phyloP scores from a whole-genome alignment of 2,888 invertebrate species.

The Caenorhabditis japonica region DNA sequence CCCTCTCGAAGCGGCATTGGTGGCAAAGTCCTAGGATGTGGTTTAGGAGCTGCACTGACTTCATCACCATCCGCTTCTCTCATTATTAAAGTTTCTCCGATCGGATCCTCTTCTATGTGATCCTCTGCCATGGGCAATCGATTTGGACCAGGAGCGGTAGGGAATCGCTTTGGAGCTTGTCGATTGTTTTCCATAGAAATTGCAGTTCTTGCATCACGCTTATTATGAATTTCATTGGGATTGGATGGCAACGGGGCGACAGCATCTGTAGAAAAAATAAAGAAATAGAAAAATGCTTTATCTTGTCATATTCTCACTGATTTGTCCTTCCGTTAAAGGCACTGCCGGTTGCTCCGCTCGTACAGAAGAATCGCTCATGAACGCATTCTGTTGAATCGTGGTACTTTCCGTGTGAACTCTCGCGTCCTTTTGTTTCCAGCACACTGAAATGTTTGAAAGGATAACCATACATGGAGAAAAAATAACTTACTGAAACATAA shows the following conservation, averaged over 20 bases:
- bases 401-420: constrained; percentile 35
- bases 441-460: constrained; percentile 30
- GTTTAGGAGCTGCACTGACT: constrained; percentile 30
- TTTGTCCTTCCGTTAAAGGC: not conserved
- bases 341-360: constrained; percentile 1
- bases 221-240: not conserved
- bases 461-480: not conserved
- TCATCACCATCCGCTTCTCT: not conserved
- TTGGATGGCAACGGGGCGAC: not conserved
- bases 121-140: constrained; percentile 19
- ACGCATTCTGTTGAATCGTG: constrained; percentile 37
- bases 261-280: not conserved
- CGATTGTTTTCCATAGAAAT: constrained; percentile 24
- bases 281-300: not conserved
- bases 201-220: not conserved
- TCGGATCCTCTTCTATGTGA: constrained; percentile 19
- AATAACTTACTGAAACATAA: constrained; percentile 41
- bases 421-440: constrained; percentile 37
- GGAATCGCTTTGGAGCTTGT: constrained; percentile 18
- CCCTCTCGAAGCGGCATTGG: constrained; percentile 51
- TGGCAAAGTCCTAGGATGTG: constrained; percentile 43
- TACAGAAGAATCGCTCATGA: constrained; percentile 26
- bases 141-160: constrained; percentile 31
- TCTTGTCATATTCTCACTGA: constrained; percentile 7
- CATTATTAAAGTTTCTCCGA: not conserved